Conservation (phyloP, 2,113 vertebrate species). For the Phycodurus eques region DNA sequence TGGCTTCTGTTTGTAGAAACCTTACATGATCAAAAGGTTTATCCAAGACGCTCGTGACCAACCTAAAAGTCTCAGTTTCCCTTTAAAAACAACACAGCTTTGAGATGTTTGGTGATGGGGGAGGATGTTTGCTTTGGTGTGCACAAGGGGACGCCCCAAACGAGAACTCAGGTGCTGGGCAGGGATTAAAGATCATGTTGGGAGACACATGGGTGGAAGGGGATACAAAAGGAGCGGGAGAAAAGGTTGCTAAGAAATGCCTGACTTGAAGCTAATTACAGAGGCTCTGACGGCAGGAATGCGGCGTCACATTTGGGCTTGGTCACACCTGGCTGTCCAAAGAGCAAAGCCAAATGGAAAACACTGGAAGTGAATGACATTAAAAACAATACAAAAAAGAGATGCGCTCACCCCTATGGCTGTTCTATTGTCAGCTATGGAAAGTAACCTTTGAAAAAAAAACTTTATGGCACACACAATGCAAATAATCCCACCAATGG, state of each 20-base stretch:
- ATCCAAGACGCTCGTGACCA: not conserved
- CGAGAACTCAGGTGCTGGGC: constrained; percentile 63
- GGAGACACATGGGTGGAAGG: constrained; percentile 31
- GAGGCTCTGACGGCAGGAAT: constrained; percentile 64
- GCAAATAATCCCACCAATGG: constrained; percentile 45
- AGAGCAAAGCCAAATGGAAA: constrained; percentile 56
- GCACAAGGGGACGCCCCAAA: constrained; percentile 32
- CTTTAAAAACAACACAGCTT: constrained; percentile 31
- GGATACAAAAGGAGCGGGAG: constrained; percentile 56
- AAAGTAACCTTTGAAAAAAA: not conserved
- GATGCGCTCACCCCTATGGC: not conserved
- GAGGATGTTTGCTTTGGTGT: constrained; percentile 47
- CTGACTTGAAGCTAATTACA: constrained; percentile 70
- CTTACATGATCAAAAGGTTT: constrained; percentile 7
- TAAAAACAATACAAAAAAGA: constrained; percentile 45
- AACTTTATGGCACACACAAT: constrained; percentile 30
- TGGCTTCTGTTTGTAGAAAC: constrained; percentile 17
- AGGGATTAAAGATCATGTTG: constrained; percentile 60
- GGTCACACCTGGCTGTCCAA: constrained; percentile 68
- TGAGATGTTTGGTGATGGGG: constrained; percentile 25
- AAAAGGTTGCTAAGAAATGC: constrained; percentile 59
- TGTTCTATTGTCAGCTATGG: constrained; percentile 3
- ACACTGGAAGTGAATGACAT: constrained; percentile 47
- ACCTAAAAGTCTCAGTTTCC: not conserved
- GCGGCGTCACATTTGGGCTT: constrained; percentile 59